A percentile compares a stretch with the other conserved stretches of the same genome.
Evolutionary conservation across 2,113 vertebrate genomes (phyloP).

Genomic region (Percopsis transmontana): DNA sequence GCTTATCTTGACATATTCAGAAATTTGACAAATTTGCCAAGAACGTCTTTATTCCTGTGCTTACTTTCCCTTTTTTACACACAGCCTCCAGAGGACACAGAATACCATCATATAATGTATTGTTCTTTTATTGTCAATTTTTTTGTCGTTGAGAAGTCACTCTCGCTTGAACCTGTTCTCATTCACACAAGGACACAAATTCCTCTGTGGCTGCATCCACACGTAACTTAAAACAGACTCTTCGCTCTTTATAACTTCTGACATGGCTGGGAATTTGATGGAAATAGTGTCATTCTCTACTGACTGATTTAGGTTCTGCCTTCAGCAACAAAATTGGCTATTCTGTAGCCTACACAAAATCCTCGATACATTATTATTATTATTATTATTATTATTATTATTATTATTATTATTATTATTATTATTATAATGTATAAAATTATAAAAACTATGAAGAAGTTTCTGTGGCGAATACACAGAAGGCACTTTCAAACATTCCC

Average conservation of each 20-base stretch:
- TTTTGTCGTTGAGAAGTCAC: conserved; percentile 66
- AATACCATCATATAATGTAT: conserved; percentile 54
- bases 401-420: too few species aligned
- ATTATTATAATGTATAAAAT: too few species aligned
- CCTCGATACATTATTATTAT: conserved; percentile 70
- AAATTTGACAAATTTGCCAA: conserved; percentile 49
- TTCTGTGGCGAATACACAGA: too few species aligned
- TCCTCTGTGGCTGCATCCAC: conserved; percentile 70
- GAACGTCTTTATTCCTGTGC: conserved; percentile 63
- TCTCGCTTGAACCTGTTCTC: conserved; percentile 74
- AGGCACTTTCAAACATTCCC: too few species aligned
- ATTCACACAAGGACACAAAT: conserved; percentile 74
- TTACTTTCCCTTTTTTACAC: conserved; percentile 29
- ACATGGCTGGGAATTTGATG: conserved; percentile 84
- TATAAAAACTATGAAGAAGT: too few species aligned
- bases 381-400: too few species aligned
- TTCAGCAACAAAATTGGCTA: conserved; percentile 75
- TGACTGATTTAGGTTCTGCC: conserved; percentile 79
- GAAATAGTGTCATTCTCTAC: conserved; percentile 81
- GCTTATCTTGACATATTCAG: conserved; percentile 48
- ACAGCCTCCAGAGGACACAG: conserved; percentile 58
- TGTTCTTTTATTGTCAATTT: conserved; percentile 67
- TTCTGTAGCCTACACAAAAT: conserved; percentile 71
- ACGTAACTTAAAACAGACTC: conserved; percentile 81
- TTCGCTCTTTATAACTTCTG: conserved; percentile 81